A percentile compares a stretch with the other conserved stretches of the same genome.
These are phyloP conservation scores for Neodiprion lecontei DNA, from an alignment of 1,140 invertebrate species.

Conservation along the genomic window DNA sequence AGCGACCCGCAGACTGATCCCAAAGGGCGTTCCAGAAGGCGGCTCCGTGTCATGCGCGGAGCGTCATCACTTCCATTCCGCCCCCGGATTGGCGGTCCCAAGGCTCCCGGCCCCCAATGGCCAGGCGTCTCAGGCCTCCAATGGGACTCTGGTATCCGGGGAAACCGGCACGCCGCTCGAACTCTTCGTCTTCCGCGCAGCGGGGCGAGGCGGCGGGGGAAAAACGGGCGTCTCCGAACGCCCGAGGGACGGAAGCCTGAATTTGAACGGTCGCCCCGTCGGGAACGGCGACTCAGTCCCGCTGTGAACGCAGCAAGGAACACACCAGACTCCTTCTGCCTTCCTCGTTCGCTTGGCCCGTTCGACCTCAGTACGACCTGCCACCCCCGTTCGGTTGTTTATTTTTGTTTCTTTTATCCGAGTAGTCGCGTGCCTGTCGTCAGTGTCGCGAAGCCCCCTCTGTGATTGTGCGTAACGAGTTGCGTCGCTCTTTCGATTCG, in stretches of 20 bases:
- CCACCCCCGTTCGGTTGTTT: too few species aligned
- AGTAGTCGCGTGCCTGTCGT: too few species aligned
- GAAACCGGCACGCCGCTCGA: constrained; percentile 8
- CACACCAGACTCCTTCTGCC: constrained; percentile 40
- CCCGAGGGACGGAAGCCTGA: background rate
- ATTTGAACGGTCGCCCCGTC: constrained; percentile 34
- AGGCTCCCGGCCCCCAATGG: background rate
- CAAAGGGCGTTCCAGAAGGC: constrained; percentile 13
- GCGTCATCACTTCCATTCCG: background rate
- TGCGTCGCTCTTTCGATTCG: too few species aligned
- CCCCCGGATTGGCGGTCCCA: constrained; percentile 5
- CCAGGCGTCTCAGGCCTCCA: constrained; percentile 26
- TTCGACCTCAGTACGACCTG: background rate
- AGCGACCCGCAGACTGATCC: too few species aligned
- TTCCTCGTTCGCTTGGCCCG: background rate
- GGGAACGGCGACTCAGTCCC: constrained; percentile 52
- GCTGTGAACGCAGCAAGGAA: constrained; percentile 61
- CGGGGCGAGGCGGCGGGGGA: constrained; percentile 19
- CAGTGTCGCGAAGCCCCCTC: too few species aligned
- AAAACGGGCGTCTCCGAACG: background rate
- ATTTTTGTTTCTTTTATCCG: too few species aligned
- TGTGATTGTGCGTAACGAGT: too few species aligned
- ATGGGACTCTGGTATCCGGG: constrained; percentile 42
- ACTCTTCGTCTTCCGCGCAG: background rate
- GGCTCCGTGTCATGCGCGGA: constrained; percentile 40